phyloP scores from a whole-genome alignment of 2,888 invertebrate species.

The Dascillus cervinus region DNA sequence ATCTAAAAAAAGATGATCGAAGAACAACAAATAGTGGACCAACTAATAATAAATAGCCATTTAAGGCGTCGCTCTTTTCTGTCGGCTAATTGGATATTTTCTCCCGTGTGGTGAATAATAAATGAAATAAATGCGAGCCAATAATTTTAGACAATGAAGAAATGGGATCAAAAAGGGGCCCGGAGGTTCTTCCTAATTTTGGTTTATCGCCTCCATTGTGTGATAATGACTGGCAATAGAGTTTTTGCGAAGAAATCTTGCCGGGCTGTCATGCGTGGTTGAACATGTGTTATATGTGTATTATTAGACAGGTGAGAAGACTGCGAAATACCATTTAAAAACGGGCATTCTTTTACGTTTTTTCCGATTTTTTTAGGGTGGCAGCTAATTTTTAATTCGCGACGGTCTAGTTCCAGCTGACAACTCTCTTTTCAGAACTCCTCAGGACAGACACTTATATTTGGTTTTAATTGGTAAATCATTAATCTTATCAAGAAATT shows the following conservation, averaged over 20 bases:
- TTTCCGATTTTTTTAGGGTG: neutral
- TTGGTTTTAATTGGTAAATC: too few species aligned
- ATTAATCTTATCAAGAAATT: too few species aligned
- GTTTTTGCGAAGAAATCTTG: slow-evolving; percentile 14
- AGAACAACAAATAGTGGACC: too few species aligned
- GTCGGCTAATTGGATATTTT: slow-evolving; percentile 8
- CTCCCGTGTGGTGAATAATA: slow-evolving; percentile 8
- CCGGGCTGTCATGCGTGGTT: slow-evolving; percentile 11
- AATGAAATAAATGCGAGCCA: slow-evolving; percentile 7
- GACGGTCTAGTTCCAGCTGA: too few species aligned
- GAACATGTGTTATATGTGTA: slow-evolving; percentile 12
- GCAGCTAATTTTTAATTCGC: too few species aligned
- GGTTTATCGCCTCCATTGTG: slow-evolving; percentile 11
- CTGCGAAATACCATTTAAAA: too few species aligned
- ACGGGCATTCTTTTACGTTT: neutral
- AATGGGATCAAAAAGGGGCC: slow-evolving; percentile 9
- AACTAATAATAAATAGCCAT: too few species aligned
- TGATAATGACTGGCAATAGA: slow-evolving; percentile 13
- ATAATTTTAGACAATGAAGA: slow-evolving; percentile 5
- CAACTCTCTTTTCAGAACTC: too few species aligned
- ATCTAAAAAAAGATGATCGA: too few species aligned
- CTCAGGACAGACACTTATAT: too few species aligned
- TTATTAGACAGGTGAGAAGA: slow-evolving; percentile 8
- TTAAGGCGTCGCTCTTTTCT: too few species aligned
- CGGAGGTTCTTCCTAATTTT: slow-evolving; percentile 5